Percentiles rank a stretch among this genome's conserved stretches.
Evolutionary conservation across 2,797 vertebrate genomes (phyloP).

Genomic region (Lepidocolaptes lacrymiger): DNA sequence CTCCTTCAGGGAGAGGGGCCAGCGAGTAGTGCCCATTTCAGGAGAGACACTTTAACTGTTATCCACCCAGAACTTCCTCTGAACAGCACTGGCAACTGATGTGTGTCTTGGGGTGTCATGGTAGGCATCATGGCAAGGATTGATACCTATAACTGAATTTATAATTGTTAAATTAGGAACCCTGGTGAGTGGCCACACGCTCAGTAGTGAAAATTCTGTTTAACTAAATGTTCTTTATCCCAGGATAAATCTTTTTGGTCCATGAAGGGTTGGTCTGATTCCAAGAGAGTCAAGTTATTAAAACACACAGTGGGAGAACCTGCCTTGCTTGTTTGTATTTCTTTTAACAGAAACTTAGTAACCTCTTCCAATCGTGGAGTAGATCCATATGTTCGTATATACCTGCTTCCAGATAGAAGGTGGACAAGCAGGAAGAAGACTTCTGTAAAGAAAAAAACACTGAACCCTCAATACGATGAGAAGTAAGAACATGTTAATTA

Average conservation of each 20-base stretch:
- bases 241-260: background rate
- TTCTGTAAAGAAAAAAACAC: slow-evolving; percentile 85
- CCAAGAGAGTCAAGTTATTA: background rate
- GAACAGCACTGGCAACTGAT: background rate
- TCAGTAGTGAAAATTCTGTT: background rate
- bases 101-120: background rate
- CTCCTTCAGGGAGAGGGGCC: background rate
- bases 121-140: background rate
- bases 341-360: slow-evolving; percentile 83
- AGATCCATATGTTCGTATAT: slow-evolving; percentile 91
- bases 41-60: background rate
- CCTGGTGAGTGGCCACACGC: background rate
- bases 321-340: background rate
- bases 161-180: background rate
- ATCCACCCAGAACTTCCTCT: background rate
- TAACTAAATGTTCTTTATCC: background rate
- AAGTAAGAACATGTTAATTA: slow-evolving; percentile 78
- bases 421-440: slow-evolving; percentile 90
- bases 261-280: background rate
- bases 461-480: slow-evolving; percentile 88
- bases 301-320: background rate
- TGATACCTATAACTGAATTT: background rate
- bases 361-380: slow-evolving; percentile 84
- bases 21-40: rapidly evolving
- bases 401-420: slow-evolving; percentile 91